These are phyloP conservation scores for Brachionus koreanus DNA, from an alignment of 1,140 invertebrate genomes.

Conservation along the genomic window DNA sequence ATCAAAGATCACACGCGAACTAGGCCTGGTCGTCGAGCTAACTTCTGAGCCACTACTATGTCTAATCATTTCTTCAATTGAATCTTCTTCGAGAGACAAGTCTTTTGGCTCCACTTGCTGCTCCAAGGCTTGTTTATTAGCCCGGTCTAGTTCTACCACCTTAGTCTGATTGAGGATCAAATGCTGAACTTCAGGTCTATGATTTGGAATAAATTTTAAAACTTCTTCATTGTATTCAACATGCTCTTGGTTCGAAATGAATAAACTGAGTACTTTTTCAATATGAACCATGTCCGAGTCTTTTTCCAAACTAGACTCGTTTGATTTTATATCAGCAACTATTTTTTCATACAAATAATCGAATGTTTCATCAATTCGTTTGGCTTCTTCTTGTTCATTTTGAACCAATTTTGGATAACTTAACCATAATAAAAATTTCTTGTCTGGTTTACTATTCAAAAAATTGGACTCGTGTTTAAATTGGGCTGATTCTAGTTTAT, in stretches of 20 bases:
- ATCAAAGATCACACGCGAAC: neutral
- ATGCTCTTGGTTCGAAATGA: conserved; percentile 35
- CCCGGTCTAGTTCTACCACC: neutral
- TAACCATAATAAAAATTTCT: conserved; percentile 40
- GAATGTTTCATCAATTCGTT: conserved; percentile 14
- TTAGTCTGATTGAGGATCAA: neutral
- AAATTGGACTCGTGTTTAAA: neutral
- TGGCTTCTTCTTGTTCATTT: conserved; percentile 23
- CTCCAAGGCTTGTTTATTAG: neutral
- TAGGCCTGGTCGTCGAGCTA: neutral
- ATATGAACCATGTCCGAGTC: neutral
- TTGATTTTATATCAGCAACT: neutral
- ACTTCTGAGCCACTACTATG: neutral
- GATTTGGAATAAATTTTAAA: neutral
- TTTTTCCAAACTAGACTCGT: conserved; percentile 1
- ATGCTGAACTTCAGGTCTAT: conserved; percentile 4
- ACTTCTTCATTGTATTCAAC: conserved; percentile 24
- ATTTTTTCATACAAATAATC: conserved; percentile 41
- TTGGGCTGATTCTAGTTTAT: neutral
- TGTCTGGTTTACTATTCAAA: conserved; percentile 28
- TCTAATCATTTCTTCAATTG: conserved; percentile 8
- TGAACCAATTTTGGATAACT: conserved; percentile 24
- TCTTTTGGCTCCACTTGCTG: neutral
- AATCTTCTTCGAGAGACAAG: conserved; percentile 7
- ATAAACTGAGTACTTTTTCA: conserved; percentile 29